Percentiles rank a stretch among this genome's conserved stretches.
Evolutionary conservation across 2,888 invertebrate genomes (phyloP).

Genomic region (Biston betularia): DNA sequence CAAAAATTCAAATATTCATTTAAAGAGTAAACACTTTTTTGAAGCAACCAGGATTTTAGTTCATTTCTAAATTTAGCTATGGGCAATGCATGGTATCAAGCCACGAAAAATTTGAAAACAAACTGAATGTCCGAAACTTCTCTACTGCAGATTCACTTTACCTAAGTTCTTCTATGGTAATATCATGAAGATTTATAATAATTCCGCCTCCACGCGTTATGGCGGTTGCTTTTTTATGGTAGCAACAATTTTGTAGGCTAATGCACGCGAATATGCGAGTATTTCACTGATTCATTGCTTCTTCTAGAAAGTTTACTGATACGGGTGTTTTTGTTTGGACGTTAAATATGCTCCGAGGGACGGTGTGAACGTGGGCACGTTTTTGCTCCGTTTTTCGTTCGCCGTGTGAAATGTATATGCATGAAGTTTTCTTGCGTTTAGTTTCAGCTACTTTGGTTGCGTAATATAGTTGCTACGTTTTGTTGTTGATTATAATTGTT

Average conservation of each 20-base stretch:
- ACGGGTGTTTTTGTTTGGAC: conserved; percentile 37
- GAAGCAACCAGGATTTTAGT: no score
- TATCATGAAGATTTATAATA: conserved; percentile 85
- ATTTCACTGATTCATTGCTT: conserved; percentile 59
- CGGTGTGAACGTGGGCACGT: conserved; percentile 14
- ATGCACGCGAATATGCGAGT: conserved; percentile 51
- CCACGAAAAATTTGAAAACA: not conserved
- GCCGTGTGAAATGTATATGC: not conserved
- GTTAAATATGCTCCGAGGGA: conserved; percentile 28
- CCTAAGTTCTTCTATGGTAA: conserved; percentile 82
- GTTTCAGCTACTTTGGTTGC: not conserved
- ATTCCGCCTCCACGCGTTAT: conserved; percentile 74
- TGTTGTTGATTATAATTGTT: not conserved
- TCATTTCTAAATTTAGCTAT: no score
- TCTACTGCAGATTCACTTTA: conserved; percentile 47
- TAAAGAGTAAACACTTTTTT: no score
- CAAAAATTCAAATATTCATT: no score
- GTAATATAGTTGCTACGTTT: not conserved
- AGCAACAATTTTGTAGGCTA: conserved; percentile 71
- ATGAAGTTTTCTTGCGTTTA: not conserved
- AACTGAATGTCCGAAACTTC: conserved; percentile 5
- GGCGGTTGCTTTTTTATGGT: conserved; percentile 73
- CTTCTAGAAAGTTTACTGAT: conserved; percentile 37
- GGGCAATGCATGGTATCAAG: no score
- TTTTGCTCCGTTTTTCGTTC: conserved; percentile 14